Conservation (phyloP, 2,113 vertebrate species). For the Oplegnathus fasciatus region DNA sequence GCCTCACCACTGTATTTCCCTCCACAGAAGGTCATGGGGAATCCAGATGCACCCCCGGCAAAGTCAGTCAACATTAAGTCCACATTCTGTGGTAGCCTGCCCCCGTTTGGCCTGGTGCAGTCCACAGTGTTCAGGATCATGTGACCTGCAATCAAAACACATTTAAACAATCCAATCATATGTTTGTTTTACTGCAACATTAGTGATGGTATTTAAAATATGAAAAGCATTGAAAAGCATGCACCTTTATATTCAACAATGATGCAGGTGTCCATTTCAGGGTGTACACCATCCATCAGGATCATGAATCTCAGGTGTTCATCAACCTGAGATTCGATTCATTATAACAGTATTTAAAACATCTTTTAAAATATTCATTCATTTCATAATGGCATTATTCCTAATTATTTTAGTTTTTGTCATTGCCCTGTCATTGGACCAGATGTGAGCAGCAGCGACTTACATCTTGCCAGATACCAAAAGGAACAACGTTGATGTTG, state of each 20-base stretch:
- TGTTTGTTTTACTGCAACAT: background rate
- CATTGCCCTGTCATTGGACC: background rate
- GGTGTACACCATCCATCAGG: slow-evolving; percentile 88
- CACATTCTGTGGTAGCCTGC: slow-evolving; percentile 81
- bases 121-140: slow-evolving; percentile 89
- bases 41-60: slow-evolving; percentile 88
- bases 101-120: slow-evolving; percentile 88
- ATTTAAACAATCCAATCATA: background rate
- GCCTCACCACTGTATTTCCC: slow-evolving; percentile 87
- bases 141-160: slow-evolving; percentile 79
- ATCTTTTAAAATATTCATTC: background rate
- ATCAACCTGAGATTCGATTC: slow-evolving; percentile 72
- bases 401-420: background rate
- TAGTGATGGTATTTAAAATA: background rate
- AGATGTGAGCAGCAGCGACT: slow-evolving; percentile 9
- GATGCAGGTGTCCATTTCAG: slow-evolving; percentile 90
- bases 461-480: slow-evolving; percentile 87
- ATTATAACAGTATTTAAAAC: background rate
- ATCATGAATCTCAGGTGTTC: slow-evolving; percentile 88
- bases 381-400: background rate
- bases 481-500: slow-evolving; percentile 85
- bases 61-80: slow-evolving; percentile 89
- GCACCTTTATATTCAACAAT: slow-evolving; percentile 89
- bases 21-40: slow-evolving; percentile 87
- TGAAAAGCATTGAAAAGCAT: background rate